Evolutionary conservation across 2,797 vertebrate genomes (phyloP).

Genomic region (Ctenochaetus hawaiiensis): DNA sequence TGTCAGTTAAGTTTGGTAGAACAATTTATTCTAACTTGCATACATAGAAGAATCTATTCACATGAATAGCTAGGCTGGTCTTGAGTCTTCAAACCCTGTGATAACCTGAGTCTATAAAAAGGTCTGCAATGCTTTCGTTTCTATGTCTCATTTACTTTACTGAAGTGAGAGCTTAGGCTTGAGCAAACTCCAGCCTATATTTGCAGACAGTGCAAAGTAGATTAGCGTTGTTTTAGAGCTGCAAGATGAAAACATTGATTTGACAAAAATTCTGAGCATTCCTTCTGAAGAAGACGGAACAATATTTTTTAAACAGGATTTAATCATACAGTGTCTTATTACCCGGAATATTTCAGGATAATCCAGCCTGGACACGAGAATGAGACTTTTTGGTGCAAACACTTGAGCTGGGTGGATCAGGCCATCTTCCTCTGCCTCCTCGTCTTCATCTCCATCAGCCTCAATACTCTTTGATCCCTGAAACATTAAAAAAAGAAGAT

Average conservation of each 20-base stretch:
- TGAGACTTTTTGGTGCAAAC: slow-evolving; percentile 98
- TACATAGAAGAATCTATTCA: slow-evolving; percentile 1
- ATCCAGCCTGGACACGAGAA: slow-evolving; percentile 97
- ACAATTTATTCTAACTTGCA: not conserved
- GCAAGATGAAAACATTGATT: slow-evolving; percentile 57
- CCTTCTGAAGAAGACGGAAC: slow-evolving; percentile 35
- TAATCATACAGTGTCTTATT: slow-evolving; percentile 73
- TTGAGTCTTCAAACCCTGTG: slow-evolving; percentile 27
- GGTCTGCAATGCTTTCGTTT: slow-evolving; percentile 27
- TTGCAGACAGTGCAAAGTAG: slow-evolving; percentile 42
- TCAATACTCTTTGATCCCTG: slow-evolving; percentile 92
- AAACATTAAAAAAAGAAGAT: slow-evolving; percentile 72
- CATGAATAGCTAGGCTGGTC: slow-evolving; percentile 7
- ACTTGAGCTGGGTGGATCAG: slow-evolving; percentile 97
- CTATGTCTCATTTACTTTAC: slow-evolving; percentile 32
- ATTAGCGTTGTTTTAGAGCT: slow-evolving; percentile 43
- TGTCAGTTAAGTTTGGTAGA: not conserved
- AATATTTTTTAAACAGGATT: slow-evolving; percentile 63
- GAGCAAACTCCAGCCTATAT: slow-evolving; percentile 35
- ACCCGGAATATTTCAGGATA: slow-evolving; percentile 99
- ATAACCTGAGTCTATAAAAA: slow-evolving; percentile 31
- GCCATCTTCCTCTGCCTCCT: slow-evolving; percentile 87
- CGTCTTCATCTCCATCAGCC: slow-evolving; percentile 89
- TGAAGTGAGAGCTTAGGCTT: slow-evolving; percentile 30
- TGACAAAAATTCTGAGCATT: slow-evolving; percentile 47